phyloP scores from a whole-genome alignment of 2,888 invertebrate genomes.

The Portevinia maculata region DNA sequence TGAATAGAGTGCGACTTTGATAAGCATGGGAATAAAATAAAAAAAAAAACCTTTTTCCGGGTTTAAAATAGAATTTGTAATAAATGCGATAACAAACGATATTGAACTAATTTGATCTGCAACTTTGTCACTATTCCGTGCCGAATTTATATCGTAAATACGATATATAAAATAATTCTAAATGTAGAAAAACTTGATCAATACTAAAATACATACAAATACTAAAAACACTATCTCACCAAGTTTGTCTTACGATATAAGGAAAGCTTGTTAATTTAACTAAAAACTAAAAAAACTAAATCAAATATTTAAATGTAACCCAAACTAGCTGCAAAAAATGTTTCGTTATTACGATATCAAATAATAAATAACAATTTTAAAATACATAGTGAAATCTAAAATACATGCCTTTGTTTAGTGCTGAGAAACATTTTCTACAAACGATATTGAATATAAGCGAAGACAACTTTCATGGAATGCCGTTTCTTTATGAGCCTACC shows the following conservation, averaged over 20 bases:
- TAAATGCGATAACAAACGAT: no score
- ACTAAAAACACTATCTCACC: neutral
- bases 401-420: neutral
- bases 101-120: no score
- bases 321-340: neutral
- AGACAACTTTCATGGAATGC: constrained; percentile 55
- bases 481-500: constrained; percentile 47
- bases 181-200: no score
- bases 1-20: neutral
- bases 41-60: no score
- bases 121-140: neutral
- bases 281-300: no score
- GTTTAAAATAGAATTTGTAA: no score
- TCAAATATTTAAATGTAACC: neutral
- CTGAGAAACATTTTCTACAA: neutral
- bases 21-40: no score
- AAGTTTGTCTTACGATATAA: constrained; percentile 19
- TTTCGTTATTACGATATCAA: constrained; percentile 19
- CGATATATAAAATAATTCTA: constrained; percentile 61
- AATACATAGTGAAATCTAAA: neutral
- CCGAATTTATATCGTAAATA: constrained; percentile 39
- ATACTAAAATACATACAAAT: neutral
- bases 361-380: neutral
- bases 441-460: constrained; percentile 3
- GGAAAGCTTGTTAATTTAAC: no score